Conservation (phyloP, 2,888 invertebrate species). For the Epirrita christyi region DNA sequence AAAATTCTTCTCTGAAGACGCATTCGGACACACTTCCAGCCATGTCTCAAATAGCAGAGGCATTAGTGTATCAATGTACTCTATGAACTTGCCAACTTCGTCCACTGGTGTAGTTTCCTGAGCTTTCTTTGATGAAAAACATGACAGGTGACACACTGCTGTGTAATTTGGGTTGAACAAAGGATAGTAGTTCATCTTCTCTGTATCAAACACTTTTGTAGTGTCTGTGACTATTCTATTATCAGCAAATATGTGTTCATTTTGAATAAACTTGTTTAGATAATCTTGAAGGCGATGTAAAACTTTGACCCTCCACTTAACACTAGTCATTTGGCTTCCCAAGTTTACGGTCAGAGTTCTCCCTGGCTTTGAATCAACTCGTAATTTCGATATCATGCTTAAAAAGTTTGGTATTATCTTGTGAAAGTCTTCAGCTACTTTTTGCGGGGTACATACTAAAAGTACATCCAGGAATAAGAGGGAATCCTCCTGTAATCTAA, state of each 20-base stretch:
- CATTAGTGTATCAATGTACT: constrained; percentile 88
- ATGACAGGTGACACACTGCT: constrained; percentile 66
- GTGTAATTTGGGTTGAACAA: constrained; percentile 63
- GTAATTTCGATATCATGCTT: constrained; percentile 92
- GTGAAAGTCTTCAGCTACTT: constrained; percentile 87
- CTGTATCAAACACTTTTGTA: constrained; percentile 54
- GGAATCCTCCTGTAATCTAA: constrained; percentile 92
- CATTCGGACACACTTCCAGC: constrained; percentile 89
- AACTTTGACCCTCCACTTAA: constrained; percentile 92
- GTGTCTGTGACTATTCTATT: constrained; percentile 40
- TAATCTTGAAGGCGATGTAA: constrained; percentile 87
- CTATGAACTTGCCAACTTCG: constrained; percentile 80
- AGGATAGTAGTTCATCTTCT: constrained; percentile 59
- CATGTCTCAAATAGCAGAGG: constrained; percentile 93
- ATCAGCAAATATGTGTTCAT: constrained; percentile 50
- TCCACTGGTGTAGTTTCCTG: constrained; percentile 62
- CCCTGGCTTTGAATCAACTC: constrained; percentile 86
- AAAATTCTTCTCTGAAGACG: constrained; percentile 62
- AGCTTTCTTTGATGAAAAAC: constrained; percentile 70
- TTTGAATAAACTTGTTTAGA: constrained; percentile 62
- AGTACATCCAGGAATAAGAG: constrained; percentile 91
- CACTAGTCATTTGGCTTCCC: constrained; percentile 89
- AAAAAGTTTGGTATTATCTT: constrained; percentile 92
- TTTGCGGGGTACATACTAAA: constrained; percentile 86
- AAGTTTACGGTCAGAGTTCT: constrained; percentile 89